A percentile compares a stretch with the other conserved stretches of the same genome.
phyloP scores from a whole-genome alignment of 2,113 vertebrate genomes.

The Toxotes jaculatrix region DNA sequence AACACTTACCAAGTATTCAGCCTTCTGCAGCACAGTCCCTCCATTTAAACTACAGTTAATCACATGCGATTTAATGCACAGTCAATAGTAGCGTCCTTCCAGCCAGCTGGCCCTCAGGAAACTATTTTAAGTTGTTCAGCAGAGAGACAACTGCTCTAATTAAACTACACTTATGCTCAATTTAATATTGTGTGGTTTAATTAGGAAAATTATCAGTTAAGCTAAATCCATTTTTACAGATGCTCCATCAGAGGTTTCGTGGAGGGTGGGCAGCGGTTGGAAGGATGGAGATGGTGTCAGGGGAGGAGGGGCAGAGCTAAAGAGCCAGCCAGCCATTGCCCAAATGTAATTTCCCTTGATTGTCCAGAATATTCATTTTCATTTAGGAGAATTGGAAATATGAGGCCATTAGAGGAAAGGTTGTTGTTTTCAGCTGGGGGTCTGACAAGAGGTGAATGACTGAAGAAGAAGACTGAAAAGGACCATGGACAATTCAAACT shows the following conservation, averaged over 20 bases:
- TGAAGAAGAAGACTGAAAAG: background rate
- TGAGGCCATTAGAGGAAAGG: conserved; percentile 67
- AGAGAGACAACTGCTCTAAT: conserved; percentile 58
- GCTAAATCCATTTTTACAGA: conserved; percentile 79
- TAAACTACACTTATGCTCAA: conserved; percentile 77
- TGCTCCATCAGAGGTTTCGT: conserved; percentile 61
- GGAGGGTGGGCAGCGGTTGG: conserved; percentile 1
- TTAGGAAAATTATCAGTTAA: conserved; percentile 81
- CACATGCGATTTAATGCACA: no score
- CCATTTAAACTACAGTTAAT: no score
- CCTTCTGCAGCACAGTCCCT: no score
- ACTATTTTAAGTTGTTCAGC: no score
- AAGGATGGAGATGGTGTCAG: background rate
- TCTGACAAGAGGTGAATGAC: conserved; percentile 17
- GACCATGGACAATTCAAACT: conserved; percentile 8
- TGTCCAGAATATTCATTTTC: conserved; percentile 75
- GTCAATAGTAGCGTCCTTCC: no score
- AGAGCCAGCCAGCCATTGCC: conserved; percentile 62
- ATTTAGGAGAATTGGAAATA: conserved; percentile 70
- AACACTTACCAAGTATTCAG: no score
- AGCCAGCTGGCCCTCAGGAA: no score
- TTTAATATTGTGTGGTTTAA: conserved; percentile 84
- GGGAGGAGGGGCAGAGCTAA: conserved; percentile 11
- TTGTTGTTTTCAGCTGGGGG: conserved; percentile 54
- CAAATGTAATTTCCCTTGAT: conserved; percentile 76